Evolutionary conservation across 2,888 invertebrate species (phyloP).

Genomic region (Eristalis arbustorum): DNA sequence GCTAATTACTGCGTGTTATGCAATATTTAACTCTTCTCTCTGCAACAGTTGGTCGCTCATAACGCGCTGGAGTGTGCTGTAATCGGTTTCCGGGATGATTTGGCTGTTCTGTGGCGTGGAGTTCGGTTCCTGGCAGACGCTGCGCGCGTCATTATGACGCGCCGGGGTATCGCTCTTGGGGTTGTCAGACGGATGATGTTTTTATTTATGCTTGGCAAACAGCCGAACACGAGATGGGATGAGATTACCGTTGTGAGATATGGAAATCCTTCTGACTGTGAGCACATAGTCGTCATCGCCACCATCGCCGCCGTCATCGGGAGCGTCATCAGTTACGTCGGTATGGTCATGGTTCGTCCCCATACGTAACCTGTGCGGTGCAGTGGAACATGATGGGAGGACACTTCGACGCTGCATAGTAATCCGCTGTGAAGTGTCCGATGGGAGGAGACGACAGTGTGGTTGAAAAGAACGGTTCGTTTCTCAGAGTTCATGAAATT

Average conservation of each 20-base stretch:
- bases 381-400: slow-evolving; percentile 2
- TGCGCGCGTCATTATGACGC: slow-evolving; percentile 17
- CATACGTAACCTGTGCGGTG: not conserved
- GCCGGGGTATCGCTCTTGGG: slow-evolving; percentile 19
- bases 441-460: slow-evolving; percentile 2
- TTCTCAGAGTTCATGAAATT: no score
- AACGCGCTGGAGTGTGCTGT: slow-evolving; percentile 11
- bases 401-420: slow-evolving; percentile 43
- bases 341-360: not conserved
- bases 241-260: slow-evolving; percentile 27
- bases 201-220: slow-evolving; percentile 57
- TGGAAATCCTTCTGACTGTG: slow-evolving; percentile 42
- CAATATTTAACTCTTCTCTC: slow-evolving; percentile 49
- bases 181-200: slow-evolving; percentile 55
- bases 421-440: slow-evolving; percentile 12
- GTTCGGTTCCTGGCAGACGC: slow-evolving; percentile 1
- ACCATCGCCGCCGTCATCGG: not conserved
- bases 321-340: not conserved
- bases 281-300: slow-evolving; percentile 7
- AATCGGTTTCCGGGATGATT: slow-evolving; percentile 52
- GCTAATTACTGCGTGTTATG: slow-evolving; percentile 66
- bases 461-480: not conserved
- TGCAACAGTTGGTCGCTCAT: slow-evolving; percentile 22
- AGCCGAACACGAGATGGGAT: slow-evolving; percentile 36
- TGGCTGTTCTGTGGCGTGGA: slow-evolving; percentile 1